These are phyloP conservation scores for Leptothorax acervorum DNA, from an alignment of 2,888 invertebrate genomes.

Conservation along the genomic window DNA sequence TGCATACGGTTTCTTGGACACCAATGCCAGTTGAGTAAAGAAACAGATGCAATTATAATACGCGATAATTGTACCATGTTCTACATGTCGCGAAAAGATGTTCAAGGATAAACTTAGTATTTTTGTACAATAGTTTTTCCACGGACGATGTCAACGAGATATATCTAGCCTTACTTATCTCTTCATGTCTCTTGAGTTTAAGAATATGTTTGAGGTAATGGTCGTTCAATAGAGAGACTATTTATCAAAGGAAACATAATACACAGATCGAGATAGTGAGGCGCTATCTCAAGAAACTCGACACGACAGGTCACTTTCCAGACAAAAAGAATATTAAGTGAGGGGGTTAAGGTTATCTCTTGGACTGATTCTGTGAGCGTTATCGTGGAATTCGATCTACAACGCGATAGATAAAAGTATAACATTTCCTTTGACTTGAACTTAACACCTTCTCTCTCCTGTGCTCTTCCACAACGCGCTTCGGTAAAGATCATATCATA, in stretches of 20 bases:
- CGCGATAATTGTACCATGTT: neutral
- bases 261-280: constrained; percentile 48
- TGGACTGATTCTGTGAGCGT: constrained; percentile 49
- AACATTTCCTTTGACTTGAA: constrained; percentile 34
- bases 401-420: constrained; percentile 51
- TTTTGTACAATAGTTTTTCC: neutral
- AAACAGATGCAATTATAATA: neutral
- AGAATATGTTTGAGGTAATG: constrained; percentile 56
- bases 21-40: neutral
- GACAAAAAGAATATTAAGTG: constrained; percentile 70
- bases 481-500: neutral
- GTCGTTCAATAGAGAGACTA: constrained; percentile 63
- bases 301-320: constrained; percentile 63
- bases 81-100: neutral
- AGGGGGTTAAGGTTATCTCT: constrained; percentile 64
- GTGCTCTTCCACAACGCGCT: neutral
- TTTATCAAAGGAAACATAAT: constrained; percentile 67
- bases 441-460: neutral
- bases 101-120: neutral
- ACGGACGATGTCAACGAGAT: constrained; percentile 8
- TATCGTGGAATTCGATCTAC: constrained; percentile 60
- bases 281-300: constrained; percentile 69
- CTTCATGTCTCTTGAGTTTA: constrained; percentile 34
- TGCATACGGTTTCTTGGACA: neutral
- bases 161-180: constrained; percentile 51